Conservation (phyloP, 2,113 vertebrate species). For the Seriola rivoliana region DNA sequence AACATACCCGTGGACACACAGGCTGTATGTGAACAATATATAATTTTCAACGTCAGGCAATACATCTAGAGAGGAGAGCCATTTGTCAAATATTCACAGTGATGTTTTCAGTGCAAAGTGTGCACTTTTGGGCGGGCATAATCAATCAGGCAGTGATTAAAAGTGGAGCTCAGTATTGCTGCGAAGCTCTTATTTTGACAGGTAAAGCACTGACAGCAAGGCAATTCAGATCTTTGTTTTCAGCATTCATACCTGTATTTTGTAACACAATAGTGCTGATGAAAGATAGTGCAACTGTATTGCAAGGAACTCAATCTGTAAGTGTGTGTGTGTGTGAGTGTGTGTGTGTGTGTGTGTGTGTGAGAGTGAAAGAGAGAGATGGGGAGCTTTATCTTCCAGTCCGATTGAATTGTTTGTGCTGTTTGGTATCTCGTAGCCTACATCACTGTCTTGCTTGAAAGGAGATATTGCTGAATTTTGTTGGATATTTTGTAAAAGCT, state of each 20-base stretch:
- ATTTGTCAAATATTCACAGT: constrained; percentile 81
- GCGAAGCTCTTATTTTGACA: constrained; percentile 74
- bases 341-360: constrained; percentile 12
- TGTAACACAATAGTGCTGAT: constrained; percentile 75
- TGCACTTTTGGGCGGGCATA: constrained; percentile 68
- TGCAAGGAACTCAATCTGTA: constrained; percentile 26
- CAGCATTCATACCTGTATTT: constrained; percentile 67
- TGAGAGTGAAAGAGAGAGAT: background rate
- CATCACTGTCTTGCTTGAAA: constrained; percentile 16
- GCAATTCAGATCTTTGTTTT: constrained; percentile 67
- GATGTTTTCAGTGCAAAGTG: constrained; percentile 76
- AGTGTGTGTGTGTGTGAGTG: constrained; percentile 12
- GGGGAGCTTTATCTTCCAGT: constrained; percentile 31
- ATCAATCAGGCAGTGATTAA: constrained; percentile 82
- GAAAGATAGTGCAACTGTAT: constrained; percentile 69
- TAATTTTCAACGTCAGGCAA: constrained; percentile 60
- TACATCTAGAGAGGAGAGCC: constrained; percentile 62
- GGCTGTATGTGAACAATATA: constrained; percentile 24
- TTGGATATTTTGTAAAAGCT: constrained; percentile 31
- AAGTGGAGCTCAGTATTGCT: constrained; percentile 71
- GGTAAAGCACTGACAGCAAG: constrained; percentile 61
- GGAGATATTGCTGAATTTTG: constrained; percentile 28
- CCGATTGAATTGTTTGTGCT: constrained; percentile 37
- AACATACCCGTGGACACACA: constrained; percentile 46
- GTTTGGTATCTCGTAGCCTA: background rate